Evolutionary conservation across 2,888 invertebrate genomes (phyloP), one percentile per base, ranked within the genome.

Genomic region (Heteropelma amictum): DNA sequence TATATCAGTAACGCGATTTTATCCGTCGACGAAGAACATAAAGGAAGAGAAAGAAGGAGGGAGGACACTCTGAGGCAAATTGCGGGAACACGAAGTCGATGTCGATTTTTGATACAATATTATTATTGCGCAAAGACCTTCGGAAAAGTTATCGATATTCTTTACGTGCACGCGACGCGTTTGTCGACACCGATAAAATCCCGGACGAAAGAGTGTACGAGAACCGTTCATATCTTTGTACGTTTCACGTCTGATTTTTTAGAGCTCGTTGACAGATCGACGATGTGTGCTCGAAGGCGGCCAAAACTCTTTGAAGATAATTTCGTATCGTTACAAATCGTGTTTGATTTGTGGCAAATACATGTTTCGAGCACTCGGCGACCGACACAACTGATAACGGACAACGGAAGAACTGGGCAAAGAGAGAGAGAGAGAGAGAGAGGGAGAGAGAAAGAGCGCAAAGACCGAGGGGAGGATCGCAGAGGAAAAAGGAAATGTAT

Each of bases 301-400:
- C 81, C 79, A 73, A 80, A 80, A 79, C 80, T 77, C 85, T 86
- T 86, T 86, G 85, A 86, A 81, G 86, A 86, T 86, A 85, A 81
- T 77, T 79, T 65, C 79, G 54, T 85, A 83, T 85, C 84, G 78
- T 79, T 63, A 80, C 72, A 73, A 76, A 79, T 83, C 81, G 81
- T 86, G 85, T 85, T 85, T 85, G 83, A 86, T 84, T 80, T 85
- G 79, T 78, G 68, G 64, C 68, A 68, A 78, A 78, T 78, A 76
- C 73, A 76, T 49, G 76, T 64, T 45, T 26, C 71, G 42, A 68
- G 54, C 60, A 54, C 60, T 30, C 51, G 30, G 10, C 30, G 49
- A 51, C 30, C 42, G 30, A 68, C 26, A 23, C 51, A 28, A 54
- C 64, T 47, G 70, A 71, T 64, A 71, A 71, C 70, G 30, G 38